Evolutionary conservation across 2,797 vertebrate genomes (phyloP), one percentile per base, ranked within the genome.

Genomic region (Picus viridis): DNA sequence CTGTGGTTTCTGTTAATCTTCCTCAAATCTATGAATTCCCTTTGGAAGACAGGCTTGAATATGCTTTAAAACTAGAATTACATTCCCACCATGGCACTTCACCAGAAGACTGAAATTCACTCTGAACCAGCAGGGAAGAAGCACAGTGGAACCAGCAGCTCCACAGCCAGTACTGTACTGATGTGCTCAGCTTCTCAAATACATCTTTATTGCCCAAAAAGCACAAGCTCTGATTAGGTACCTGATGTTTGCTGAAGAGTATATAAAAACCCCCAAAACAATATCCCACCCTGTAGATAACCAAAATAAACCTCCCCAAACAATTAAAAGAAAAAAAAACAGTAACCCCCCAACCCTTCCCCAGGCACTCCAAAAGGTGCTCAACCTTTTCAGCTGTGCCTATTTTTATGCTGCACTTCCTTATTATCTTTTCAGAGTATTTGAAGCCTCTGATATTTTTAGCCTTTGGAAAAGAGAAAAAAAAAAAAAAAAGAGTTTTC

Each of bases 361-460:
- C 27, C 69, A 78, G 51, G 5, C 63, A 79, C 63, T 83, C 54
- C 58, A 58, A 85, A 64, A 89, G 64, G 43, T 65, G 77, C 61
- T 81, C 89, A 88, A 86, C 39, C 57, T 73, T 91, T 89, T 67
- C 64, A 86, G 90, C 54, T 51, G 53, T 3, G 24, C 54, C 73
- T 95, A 94, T 90, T 94, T 94, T 96, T 95, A 94, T 20, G 5
- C 57, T 81, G 79, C 49, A 89, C 88, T 95, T 94, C 95, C 95
- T 95, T 83, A 0, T 63, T 93, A 90, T 90, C 93, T 95, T 85
- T 70, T 64, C 72, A 81, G 79, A 92, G 19, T 75, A 94, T 92
- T 72, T 94, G 82, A 96, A 94, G 53, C 9, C 0, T 36, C 73
- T 20, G 95, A 6, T 95, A 95, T 95, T 95, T 95, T 96, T 94